These are phyloP conservation scores for Peromyscus melanophrys DNA, from an alignment of 2,797 vertebrate species.

Conservation along the genomic window DNA sequence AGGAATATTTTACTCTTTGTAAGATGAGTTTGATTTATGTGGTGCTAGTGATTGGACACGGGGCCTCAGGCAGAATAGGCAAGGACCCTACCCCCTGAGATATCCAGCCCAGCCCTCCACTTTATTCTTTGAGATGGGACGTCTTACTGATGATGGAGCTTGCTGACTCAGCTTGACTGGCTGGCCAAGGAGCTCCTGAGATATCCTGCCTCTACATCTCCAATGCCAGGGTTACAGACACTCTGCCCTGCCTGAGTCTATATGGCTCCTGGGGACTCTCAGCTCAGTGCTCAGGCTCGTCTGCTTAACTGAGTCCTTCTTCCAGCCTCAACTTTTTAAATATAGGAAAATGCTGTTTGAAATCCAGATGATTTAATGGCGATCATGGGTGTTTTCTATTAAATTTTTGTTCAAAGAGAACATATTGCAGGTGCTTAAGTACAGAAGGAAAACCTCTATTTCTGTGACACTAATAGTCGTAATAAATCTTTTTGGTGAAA, in stretches of 20 bases:
- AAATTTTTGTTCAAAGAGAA: slow-evolving; percentile 26
- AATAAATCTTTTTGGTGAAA: not conserved
- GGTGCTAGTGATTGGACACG: not conserved
- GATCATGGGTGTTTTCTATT: not conserved
- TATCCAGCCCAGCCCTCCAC: not conserved
- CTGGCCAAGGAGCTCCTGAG: not conserved
- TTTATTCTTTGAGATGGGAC: not conserved
- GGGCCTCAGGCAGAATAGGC: not conserved
- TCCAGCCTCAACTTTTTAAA: not conserved
- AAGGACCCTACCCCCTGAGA: not conserved
- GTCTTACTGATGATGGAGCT: not conserved
- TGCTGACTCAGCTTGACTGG: not conserved
- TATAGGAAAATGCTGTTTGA: not conserved
- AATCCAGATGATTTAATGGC: not conserved
- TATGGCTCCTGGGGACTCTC: not conserved
- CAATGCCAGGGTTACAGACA: not conserved
- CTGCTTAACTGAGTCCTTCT: not conserved
- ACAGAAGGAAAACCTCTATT: not conserved
- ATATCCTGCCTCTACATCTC: not conserved
- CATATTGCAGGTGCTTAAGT: not conserved
- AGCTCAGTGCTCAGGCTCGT: no score
- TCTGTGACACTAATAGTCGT: not conserved
- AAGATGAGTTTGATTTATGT: not conserved
- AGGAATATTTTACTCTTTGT: not conserved
- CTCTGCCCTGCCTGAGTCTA: not conserved